phyloP scores from a whole-genome alignment of 2,888 invertebrate genomes.

The Diloba caeruleocephala region DNA sequence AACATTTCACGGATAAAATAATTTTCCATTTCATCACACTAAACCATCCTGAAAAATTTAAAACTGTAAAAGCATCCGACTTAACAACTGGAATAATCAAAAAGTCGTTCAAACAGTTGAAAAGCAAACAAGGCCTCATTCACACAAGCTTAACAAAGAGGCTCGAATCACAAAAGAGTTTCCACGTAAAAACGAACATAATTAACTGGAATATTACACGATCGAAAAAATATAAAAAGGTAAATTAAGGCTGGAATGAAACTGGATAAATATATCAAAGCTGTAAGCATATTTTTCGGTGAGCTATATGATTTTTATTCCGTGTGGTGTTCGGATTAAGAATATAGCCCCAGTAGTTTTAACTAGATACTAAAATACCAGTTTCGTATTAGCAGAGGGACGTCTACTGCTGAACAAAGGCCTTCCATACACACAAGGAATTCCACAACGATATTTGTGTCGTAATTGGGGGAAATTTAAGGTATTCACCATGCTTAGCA shows the following conservation, averaged over 20 bases:
- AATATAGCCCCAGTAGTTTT: no score
- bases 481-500: no score
- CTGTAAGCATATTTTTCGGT: not conserved
- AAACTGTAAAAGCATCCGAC: constrained; percentile 17
- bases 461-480: no score
- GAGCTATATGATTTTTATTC: not conserved
- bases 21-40: no score
- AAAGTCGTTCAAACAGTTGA: constrained; percentile 4
- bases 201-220: constrained; percentile 45
- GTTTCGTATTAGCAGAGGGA: no score
- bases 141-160: constrained; percentile 24
- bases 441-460: no score
- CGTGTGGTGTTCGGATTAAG: no score
- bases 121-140: constrained; percentile 14
- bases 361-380: no score
- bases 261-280: constrained; percentile 13
- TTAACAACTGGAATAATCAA: constrained; percentile 10
- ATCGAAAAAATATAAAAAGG: constrained; percentile 3
- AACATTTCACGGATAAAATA: no score
- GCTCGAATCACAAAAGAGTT: constrained; percentile 35
- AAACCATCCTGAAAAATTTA: not conserved
- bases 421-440: no score
- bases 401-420: no score
- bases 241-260: constrained; percentile 34
- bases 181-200: constrained; percentile 53